Base-by-base conservation (phyloP, 2,888 invertebrate genomes). In the Agrypnus murinus region DNA sequence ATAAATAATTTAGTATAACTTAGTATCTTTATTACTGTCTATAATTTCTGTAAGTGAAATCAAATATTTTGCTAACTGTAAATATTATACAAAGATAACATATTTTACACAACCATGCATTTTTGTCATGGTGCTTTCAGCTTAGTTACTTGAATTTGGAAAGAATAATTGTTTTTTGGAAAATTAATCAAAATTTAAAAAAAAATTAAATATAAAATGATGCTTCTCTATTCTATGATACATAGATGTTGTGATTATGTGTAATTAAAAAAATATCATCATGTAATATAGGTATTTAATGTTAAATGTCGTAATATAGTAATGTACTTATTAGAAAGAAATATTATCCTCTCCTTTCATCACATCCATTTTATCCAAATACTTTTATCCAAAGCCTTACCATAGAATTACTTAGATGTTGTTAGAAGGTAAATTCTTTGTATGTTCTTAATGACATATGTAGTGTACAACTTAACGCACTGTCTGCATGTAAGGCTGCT, bases 121-220 rank as follows among this genome's bases (percentile, higher is more conserved):
- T 78, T 74, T 75, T 82, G 79, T 72, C 70, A 75, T 77, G 77
- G 74, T 76, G 81, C 81, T 82, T 81, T 71, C 72, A 76, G 81
- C 80, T 81, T 81, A 31, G 14, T 62, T n/a, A 55, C 60, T 32
- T 58, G 15, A 55, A 55, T 34, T 15, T 36, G 7, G 31, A 50
- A 1, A 50, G 10, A 25, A 25, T n/a, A 12, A 31, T n/a, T 1
- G 31, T n/a, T 31, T n/a, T 15, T 48, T 2, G 25, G 31, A 57
- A 10, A 15, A 34, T 19, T 15, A 15, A 12, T 25, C 15, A 43
- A 36, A 63, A 31, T 10, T n/a, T 12, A 53, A 0, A 40, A 17
- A 14, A 36, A 62, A 50, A 53, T 45, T 15, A 8, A 36, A 3
- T 25, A 17, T 14, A 32, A 60, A 1, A 14, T 63, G 3, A 12